Base-by-base conservation (phyloP, 1,140 invertebrate genomes). In the Acromyrmex echinatior region DNA sequence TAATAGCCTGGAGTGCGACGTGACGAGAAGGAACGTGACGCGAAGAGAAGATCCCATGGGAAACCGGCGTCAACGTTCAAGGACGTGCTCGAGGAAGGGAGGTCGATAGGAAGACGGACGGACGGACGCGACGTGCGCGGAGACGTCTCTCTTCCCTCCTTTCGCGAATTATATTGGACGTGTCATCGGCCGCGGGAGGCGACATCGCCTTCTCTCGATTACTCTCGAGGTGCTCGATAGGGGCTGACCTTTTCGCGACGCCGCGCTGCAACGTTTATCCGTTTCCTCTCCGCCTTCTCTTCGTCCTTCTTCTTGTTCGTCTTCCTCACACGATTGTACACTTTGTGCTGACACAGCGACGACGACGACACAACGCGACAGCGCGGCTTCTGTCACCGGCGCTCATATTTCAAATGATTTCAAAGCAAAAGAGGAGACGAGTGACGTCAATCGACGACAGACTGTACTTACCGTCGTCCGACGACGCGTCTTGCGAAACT, bases 171-270 rank as follows among this genome's bases (percentile, higher is more conserved):
- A 71, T 21, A 71, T 49, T 31, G 12, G 39, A 66, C 18, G 45
- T 66, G 77, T 79, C 25, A 79, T 79, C 65, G 65, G 65, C 62
- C 62, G 77, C 21, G 4, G 12, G 9, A 58, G 53, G 28, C 60
- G 60, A 65, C 18, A 21, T 65, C 77, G 45, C 28, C 28, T 58
- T 2, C 39, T 45, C 35, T 49, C 25, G 14, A 63, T 10, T 58
- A 10, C 39, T 45, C 56, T 49, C 25, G 14, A 63, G 62, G 3
- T 45, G 62, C 62, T 80, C 68, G 35, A 82, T 60, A 82, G 53
- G 39, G 21, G 18, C 53, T 82, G 80, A 82, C 80, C 80, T 82
- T 82, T 12, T 58, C 49, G 31, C 63, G 49, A n/a, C 63, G 77
- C 6, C 16, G 35, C 79, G 80, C 25, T 25, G 45, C 68, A 25